phyloP scores from a whole-genome alignment of 2,888 invertebrate species.

The Pyrocoelia pectoralis region DNA sequence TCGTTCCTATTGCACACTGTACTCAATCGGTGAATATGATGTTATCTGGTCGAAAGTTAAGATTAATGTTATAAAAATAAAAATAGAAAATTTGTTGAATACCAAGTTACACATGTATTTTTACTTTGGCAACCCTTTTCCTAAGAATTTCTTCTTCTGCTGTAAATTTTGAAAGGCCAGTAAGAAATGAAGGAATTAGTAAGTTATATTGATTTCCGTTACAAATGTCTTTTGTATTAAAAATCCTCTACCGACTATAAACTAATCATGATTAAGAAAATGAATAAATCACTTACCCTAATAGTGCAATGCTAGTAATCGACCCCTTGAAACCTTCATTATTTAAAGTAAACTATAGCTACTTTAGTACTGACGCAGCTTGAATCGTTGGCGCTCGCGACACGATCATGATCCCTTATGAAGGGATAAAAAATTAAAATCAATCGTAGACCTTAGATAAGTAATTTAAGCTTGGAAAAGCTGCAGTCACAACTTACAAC shows the following conservation, averaged over 20 bases:
- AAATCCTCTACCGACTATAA: conserved; percentile 12
- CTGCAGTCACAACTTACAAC: too few relatives aligned
- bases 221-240: conserved; percentile 5
- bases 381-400: too few relatives aligned
- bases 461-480: too few relatives aligned
- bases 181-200: conserved; percentile 15
- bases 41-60: not conserved
- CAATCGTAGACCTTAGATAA: too few relatives aligned
- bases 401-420: too few relatives aligned
- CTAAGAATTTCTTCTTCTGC: conserved; percentile 17
- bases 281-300: not conserved
- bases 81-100: not conserved
- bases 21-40: not conserved
- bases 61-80: not conserved
- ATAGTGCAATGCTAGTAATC: conserved; percentile 2
- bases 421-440: too few relatives aligned
- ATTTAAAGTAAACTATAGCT: conserved; percentile 2
- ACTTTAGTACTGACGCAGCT: not conserved
- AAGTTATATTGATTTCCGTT: conserved; percentile 3
- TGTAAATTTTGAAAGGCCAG: conserved; percentile 3
- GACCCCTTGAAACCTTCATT: conserved; percentile 13
- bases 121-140: conserved; percentile 6
- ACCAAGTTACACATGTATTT: conserved; percentile 14
- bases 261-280: not conserved
- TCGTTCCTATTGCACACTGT: too few relatives aligned